These are phyloP conservation scores for Emydura subglobosa DNA, from an alignment of 2,113 vertebrate species.

Conservation along the genomic window DNA sequence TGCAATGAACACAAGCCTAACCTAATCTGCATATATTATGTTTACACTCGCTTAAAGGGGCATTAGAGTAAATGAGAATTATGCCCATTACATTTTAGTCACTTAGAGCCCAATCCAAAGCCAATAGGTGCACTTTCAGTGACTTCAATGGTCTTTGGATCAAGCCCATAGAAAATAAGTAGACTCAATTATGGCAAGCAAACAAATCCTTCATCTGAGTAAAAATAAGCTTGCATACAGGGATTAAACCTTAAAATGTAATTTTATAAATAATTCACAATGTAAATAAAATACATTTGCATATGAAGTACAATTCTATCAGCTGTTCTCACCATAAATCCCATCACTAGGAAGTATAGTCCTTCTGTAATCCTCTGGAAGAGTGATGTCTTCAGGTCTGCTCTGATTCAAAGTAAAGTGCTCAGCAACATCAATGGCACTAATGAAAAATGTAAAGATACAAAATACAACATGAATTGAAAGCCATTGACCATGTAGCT, in stretches of 20 bases:
- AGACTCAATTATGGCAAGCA: not conserved
- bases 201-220: not conserved
- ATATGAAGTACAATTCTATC: conserved; percentile 30
- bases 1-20: not conserved
- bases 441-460: conserved; percentile 65
- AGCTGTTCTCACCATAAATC: conserved; percentile 83
- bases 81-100: not conserved
- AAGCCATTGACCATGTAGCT: not conserved
- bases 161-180: not conserved
- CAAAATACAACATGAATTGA: conserved; percentile 35
- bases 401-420: conserved; percentile 91
- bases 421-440: conserved; percentile 85
- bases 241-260: not conserved
- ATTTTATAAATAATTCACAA: not conserved
- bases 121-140: not conserved
- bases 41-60: not conserved
- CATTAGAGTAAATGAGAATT: not conserved
- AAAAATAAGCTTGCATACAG: not conserved
- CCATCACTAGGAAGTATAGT: conserved; percentile 74
- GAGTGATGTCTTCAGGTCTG: conserved; percentile 92
- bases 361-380: conserved; percentile 84
- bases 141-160: not conserved
- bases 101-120: not conserved
- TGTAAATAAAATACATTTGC: conserved; percentile 19
- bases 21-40: not conserved